Conservation (phyloP, 2,888 invertebrate species). For the Agonopterix subpropinquella region DNA sequence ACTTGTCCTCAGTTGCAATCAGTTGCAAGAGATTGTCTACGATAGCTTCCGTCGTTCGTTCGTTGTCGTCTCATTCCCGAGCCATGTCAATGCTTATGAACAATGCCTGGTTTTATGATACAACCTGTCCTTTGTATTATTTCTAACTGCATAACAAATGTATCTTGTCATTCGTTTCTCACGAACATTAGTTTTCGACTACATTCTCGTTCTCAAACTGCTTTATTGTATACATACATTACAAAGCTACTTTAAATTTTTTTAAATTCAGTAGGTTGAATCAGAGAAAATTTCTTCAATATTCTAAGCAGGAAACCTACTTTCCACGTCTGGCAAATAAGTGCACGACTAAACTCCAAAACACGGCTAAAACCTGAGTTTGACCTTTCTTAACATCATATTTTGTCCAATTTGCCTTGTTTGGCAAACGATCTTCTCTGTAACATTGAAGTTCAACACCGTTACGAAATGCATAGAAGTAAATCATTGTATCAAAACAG, state of each 20-base stretch:
- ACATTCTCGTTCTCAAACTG: conserved; percentile 1
- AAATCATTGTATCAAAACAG: neutral
- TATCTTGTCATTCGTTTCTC: conserved; percentile 31
- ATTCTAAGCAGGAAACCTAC: too few relatives aligned
- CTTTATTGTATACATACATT: too few relatives aligned
- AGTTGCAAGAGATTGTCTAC: too few relatives aligned
- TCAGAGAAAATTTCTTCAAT: too few relatives aligned
- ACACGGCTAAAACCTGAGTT: neutral
- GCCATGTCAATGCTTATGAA: conserved; percentile 9
- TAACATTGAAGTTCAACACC: too few relatives aligned
- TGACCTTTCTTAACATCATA: neutral
- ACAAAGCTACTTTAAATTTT: too few relatives aligned
- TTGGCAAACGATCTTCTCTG: too few relatives aligned
- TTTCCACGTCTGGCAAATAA: too few relatives aligned
- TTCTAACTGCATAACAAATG: conserved; percentile 12
- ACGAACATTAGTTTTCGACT: conserved; percentile 22
- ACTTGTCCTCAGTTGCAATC: too few relatives aligned
- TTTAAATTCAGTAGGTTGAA: too few relatives aligned
- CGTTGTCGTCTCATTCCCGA: conserved; percentile 6
- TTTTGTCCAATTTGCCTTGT: too few relatives aligned
- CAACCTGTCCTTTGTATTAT: conserved; percentile 5
- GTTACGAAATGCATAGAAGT: neutral
- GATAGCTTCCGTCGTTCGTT: too few relatives aligned
- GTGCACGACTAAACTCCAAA: neutral
- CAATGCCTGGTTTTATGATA: conserved; percentile 14